phyloP scores from a whole-genome alignment of 2,113 vertebrate species.

The Macquaria australasica region DNA sequence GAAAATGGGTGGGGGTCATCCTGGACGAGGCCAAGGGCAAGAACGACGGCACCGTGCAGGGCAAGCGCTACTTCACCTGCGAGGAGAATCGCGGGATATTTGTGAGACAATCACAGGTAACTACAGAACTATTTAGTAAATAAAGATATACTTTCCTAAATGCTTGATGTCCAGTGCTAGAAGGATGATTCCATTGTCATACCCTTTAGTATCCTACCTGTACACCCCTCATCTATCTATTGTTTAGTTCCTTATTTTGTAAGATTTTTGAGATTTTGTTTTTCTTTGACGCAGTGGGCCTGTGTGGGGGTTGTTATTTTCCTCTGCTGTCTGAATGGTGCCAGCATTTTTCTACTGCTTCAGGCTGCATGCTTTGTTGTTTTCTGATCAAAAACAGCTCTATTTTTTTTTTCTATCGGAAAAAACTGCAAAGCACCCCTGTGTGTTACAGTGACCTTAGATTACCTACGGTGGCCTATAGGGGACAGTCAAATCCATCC shows the following conservation, averaged over 20 bases:
- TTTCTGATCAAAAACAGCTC: slow-evolving; percentile 9
- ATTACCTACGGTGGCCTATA: not conserved
- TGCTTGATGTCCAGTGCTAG: not conserved
- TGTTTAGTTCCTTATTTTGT: not conserved
- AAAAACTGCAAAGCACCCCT: not conserved
- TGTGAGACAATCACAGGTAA: slow-evolving; percentile 97
- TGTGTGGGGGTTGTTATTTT: slow-evolving; percentile 40
- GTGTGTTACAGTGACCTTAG: not conserved
- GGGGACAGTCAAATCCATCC: not conserved
- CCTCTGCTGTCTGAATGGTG: slow-evolving; percentile 1
- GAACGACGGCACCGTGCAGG: slow-evolving; percentile 97
- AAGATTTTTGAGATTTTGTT: slow-evolving; percentile 2
- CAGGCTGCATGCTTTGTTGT: not conserved
- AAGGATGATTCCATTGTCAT: not conserved
- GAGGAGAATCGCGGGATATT: slow-evolving; percentile 96
- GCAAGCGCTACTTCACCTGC: slow-evolving; percentile 95
- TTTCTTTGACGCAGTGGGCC: slow-evolving; percentile 18
- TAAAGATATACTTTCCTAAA: not conserved
- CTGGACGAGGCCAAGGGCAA: slow-evolving; percentile 96
- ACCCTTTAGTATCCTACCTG: not conserved
- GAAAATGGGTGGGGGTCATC: slow-evolving; percentile 98
- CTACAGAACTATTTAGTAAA: not conserved
- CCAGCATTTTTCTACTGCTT: not conserved
- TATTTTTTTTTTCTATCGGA: not conserved
- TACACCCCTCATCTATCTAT: not conserved